Conservation (phyloP, 1,140 invertebrate species). For the Brachionus rubens region DNA sequence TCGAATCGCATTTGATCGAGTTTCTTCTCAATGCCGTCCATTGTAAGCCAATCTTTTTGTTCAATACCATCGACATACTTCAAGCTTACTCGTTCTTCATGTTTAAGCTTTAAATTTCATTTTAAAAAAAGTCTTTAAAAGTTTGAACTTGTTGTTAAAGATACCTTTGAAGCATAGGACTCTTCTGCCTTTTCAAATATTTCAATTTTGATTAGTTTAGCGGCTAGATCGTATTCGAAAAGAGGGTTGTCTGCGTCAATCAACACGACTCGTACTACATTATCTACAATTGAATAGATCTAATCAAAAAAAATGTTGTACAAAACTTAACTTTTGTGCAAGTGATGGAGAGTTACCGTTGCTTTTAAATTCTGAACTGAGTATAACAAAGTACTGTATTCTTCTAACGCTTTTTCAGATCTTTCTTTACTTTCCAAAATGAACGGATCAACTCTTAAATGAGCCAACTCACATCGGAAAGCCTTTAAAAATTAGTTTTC, state of each 20-base stretch:
- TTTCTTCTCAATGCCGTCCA: slow-evolving; percentile 7
- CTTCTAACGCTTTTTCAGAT: neutral
- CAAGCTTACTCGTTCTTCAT: slow-evolving; percentile 1
- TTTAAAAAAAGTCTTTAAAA: neutral
- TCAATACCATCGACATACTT: neutral
- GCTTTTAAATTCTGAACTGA: slow-evolving; percentile 10
- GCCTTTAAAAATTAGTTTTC: neutral
- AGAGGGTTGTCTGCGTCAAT: neutral
- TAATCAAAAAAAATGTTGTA: too few relatives aligned
- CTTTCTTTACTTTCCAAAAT: neutral
- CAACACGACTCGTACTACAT: neutral
- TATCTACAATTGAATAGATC: slow-evolving; percentile 45
- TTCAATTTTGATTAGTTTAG: neutral
- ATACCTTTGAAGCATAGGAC: slow-evolving; percentile 11
- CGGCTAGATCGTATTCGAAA: neutral
- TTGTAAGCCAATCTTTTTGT: neutral
- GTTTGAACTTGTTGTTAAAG: neutral
- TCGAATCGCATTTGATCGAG: neutral
- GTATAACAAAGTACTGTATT: slow-evolving; percentile 3
- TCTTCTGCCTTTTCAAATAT: slow-evolving; percentile 24
- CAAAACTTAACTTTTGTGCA: neutral
- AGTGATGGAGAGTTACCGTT: neutral
- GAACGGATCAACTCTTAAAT: neutral
- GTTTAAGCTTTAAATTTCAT: neutral
- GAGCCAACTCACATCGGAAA: slow-evolving; percentile 22